Evolutionary conservation across 1,140 invertebrate species (phyloP), one percentile per base, ranked within the genome.

Genomic region (Halictus rubicundus): DNA sequence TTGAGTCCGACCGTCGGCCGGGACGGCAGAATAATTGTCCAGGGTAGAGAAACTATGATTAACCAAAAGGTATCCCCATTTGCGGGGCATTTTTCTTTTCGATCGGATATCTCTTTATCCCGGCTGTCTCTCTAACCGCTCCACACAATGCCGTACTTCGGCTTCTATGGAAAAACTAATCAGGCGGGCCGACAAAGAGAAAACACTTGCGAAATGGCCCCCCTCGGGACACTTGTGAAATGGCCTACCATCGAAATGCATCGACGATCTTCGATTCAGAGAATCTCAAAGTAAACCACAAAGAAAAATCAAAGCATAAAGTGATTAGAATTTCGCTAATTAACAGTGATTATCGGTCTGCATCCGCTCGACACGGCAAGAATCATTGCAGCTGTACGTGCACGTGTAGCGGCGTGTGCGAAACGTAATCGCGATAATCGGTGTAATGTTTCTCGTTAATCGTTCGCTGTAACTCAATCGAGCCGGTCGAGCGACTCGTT

Each of bases 401-500:
- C 60, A 32, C 27, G 63, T 42, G 39, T 73, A 46, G 16, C 14
- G 27, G 12, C 61, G 60, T 23, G 61, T 5, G 37, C 32, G 25
- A 66, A 65, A 65, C 63, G 61, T 84, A 80, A 80, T 84, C 63
- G 49, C 52, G 71, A 59, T 80, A 84, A 80, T 70, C 49, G 69
- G 68, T 63, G 82, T 75, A 75, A 65, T 37, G 23, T 84, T 69
- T 52, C 70, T 80, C 39, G 68, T 72, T 77, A 84, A 85, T 85
- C 78, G 59, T 49, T 46, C 68, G 71, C 80, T 76, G 68, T 72
- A 83, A 76, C 71, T 84, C 71, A 76, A 84, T 84, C 82, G 66
- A 12, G 23, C 54, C n/a, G 25, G 59, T 61, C 25, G 42, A 27
- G 27, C 63, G 49, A 42, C 21, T 27, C 59, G 21, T 64, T 61